phyloP scores from a whole-genome alignment of 2,113 vertebrate genomes.

The Sander vitreus region DNA sequence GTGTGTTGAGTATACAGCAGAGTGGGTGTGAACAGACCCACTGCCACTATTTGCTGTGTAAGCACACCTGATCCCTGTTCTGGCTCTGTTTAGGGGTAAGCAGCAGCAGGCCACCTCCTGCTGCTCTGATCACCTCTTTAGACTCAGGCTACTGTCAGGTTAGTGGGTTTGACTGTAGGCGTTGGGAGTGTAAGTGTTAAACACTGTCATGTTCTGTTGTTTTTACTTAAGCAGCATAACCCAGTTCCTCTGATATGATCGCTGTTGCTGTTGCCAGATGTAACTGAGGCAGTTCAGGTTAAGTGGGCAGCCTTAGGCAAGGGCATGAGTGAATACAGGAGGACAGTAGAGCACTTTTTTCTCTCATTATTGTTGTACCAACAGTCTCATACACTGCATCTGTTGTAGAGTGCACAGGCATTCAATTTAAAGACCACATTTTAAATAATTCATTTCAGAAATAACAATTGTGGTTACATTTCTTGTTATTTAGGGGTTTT shows the following conservation, averaged over 20 bases:
- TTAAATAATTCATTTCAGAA: neutral
- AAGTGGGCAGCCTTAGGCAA: constrained; percentile 68
- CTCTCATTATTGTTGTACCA: constrained; percentile 52
- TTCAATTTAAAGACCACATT: constrained; percentile 3
- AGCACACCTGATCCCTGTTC: constrained; percentile 60
- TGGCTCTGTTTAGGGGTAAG: constrained; percentile 72
- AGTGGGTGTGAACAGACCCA: constrained; percentile 29
- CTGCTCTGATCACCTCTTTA: constrained; percentile 37
- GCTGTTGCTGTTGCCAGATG: constrained; percentile 64
- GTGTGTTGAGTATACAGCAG: constrained; percentile 69
- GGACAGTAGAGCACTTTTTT: constrained; percentile 45
- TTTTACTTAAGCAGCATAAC: constrained; percentile 41
- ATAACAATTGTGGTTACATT: neutral
- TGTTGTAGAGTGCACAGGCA: constrained; percentile 1
- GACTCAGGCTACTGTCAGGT: constrained; percentile 33
- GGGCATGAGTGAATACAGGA: constrained; percentile 61
- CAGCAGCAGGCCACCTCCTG: constrained; percentile 39
- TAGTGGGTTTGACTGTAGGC: constrained; percentile 31
- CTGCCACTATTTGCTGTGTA: constrained; percentile 71
- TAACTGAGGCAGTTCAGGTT: constrained; percentile 71
- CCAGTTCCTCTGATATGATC: constrained; percentile 60
- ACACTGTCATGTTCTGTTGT: constrained; percentile 47
- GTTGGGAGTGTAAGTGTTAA: constrained; percentile 34
- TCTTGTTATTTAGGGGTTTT: neutral
- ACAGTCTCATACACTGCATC: constrained; percentile 18